Base-by-base conservation (phyloP, 2,797 vertebrate genomes). In the Poecilia velifera region DNA sequence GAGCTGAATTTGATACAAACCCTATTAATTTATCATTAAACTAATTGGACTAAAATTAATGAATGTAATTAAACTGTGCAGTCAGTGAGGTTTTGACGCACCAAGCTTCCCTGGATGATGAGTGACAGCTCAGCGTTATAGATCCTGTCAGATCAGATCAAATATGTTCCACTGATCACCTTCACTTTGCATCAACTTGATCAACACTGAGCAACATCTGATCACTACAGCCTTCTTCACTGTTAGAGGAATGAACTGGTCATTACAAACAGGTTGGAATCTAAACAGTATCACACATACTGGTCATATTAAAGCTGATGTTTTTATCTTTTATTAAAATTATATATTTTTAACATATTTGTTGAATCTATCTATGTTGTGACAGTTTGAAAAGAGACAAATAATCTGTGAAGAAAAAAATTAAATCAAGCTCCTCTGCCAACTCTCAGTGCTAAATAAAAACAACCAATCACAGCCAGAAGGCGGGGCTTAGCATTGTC, bases 131-230 rank as follows among this genome's bases (percentile, higher is more conserved):
- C 36, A 68, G 64, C 8, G 36, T 41, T 68, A 41, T 22, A 25
- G 10, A 68, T 68, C 41, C 41, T 71, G 68, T 71, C 68, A 45
- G 13, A 71, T 71, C 68, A 43, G 22, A 71, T 71, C 25, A 71
- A 45, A 45, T 41, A 43, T 5, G 41, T 71, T 28, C 2, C 41
- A n/a, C 41, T 71, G 13, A 28, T 71, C 68, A 28, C 41, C 45
- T 71, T 71, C 68, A 28, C 41, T 71, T 71, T 71, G 20, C 64
- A 41, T 68, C 20, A 68, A 12, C 14, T 64, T 66, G 64, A 66
- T 66, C 34, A 41, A 41, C 20, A 41, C 20, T 41, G 9, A 20
- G 18, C 62, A 39, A 66, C 62, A 41, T 68, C 64, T 22, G 20
- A 68, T 68, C 64, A 41, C 18, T 25, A 25, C 20, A 43, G 39